Evolutionary conservation across 2,888 invertebrate genomes (phyloP), one percentile per base, ranked within the genome.

Genomic region (Limnephilus auricula): DNA sequence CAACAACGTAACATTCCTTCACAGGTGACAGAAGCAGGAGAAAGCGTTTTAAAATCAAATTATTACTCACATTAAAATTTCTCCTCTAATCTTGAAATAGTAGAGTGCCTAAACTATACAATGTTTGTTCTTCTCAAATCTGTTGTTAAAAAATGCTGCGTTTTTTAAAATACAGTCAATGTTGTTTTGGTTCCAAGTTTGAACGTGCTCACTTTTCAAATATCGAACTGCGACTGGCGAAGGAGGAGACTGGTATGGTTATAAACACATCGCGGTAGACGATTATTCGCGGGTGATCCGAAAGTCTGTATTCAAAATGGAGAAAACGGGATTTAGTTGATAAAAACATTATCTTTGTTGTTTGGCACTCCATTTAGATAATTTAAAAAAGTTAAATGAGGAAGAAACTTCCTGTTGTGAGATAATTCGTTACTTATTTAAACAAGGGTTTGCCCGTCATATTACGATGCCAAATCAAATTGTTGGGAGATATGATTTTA

Each of bases 11-110:
- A 65, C 85, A 85, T 85, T 85, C 85, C 85, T 34, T 9, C 65
- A 65, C 65, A 85, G 40, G 85, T 85, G 85, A 85, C 85, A 85
- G 85, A 34, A 40, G 30, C 30, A 34, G 85, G 85, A 85, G 85
- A 85, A 85, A 85, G 85, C 40, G 45, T 15, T 34, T 82, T 40
- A 85, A 85, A 85, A 30, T 40, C 85, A 45, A 85, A 85, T 25
- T 40, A n/a, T 37, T 85, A 85, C 85, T 85, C 30, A 85, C 85
- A 85, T 85, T 85, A 65, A 65, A 65, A 65, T 65, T 65, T 65
- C 65, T 65, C 65, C 65, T 65, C 65, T 25, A 65, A n/a, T 65
- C 65, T 65, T n/a, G 65, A 65, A 25, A 1, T 6, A 65, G 25
- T 65, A 65, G n/a, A 25, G 25, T 65, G 25, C 65, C n/a, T 25